Evolutionary conservation across 2,797 vertebrate species (phyloP).

Genomic region (Chaetodon trifasciatus): DNA sequence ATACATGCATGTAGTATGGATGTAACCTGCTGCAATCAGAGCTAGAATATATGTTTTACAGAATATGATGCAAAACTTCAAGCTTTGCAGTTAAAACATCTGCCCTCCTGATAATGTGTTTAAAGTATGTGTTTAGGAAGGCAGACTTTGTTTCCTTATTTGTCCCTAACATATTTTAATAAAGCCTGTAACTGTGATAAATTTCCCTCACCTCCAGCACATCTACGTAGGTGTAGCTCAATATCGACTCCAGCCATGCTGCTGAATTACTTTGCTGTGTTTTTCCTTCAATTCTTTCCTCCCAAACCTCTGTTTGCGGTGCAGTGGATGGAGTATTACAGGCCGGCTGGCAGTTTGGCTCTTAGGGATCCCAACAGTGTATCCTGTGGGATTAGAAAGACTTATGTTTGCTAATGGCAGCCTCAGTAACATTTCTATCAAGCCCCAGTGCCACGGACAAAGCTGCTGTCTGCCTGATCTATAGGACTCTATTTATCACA

Average conservation of each 20-base stretch:
- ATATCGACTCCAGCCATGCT: slow-evolving; percentile 29
- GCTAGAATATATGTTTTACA: slow-evolving; percentile 1
- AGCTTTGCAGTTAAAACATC: slow-evolving; percentile 5
- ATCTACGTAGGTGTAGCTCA: slow-evolving; percentile 20
- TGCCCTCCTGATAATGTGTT: neutral
- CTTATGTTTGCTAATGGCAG: slow-evolving; percentile 61
- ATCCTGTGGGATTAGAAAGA: slow-evolving; percentile 62
- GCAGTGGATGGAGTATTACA: slow-evolving; percentile 29
- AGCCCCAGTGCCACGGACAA: slow-evolving; percentile 51
- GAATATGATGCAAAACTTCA: neutral
- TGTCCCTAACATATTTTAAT: slow-evolving; percentile 50
- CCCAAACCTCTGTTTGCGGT: slow-evolving; percentile 28
- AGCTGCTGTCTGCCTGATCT: slow-evolving; percentile 66
- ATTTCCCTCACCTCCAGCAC: slow-evolving; percentile 35
- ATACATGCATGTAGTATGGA: neutral
- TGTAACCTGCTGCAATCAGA: neutral
- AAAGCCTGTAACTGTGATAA: slow-evolving; percentile 51
- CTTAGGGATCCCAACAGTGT: slow-evolving; percentile 28
- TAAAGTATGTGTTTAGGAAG: neutral
- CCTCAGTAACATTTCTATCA: slow-evolving; percentile 66
- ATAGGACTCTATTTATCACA: slow-evolving; percentile 68
- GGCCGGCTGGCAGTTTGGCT: slow-evolving; percentile 24
- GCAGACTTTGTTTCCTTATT: slow-evolving; percentile 25
- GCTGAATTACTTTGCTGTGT: slow-evolving; percentile 47
- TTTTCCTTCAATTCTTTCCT: slow-evolving; percentile 26